Evolutionary conservation across 1,140 invertebrate species (phyloP).

Genomic region (Elysia chlorotica): DNA sequence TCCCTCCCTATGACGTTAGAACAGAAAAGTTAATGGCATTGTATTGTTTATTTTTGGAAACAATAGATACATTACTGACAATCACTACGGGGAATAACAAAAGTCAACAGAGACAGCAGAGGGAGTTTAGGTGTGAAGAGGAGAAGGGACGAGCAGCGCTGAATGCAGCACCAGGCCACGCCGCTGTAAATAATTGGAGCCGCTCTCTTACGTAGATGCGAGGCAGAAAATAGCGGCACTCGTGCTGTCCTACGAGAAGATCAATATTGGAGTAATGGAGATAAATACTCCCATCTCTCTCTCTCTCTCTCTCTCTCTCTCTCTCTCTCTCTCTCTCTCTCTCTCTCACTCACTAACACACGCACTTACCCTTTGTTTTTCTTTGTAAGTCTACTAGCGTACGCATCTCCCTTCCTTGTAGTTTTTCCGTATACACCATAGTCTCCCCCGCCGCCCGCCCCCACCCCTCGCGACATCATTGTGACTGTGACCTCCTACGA

Average conservation of each 20-base stretch:
- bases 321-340: neutral
- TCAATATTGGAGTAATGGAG: neutral
- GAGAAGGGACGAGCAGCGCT: too few species aligned
- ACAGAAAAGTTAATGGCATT: too few species aligned
- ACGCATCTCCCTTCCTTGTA: neutral
- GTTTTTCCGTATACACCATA: neutral
- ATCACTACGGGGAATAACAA: too few species aligned
- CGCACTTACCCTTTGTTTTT: neutral
- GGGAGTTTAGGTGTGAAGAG: too few species aligned
- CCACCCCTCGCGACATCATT: neutral
- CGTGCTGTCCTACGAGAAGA: neutral
- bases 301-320: neutral
- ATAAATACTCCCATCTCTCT: neutral
- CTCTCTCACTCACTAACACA: neutral
- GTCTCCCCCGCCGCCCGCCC: neutral
- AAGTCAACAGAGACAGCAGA: too few species aligned
- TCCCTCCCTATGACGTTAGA: too few species aligned
- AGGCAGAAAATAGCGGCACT: too few species aligned
- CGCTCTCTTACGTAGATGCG: too few species aligned
- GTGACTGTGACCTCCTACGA: neutral
- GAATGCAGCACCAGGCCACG: too few species aligned
- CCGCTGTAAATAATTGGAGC: too few species aligned
- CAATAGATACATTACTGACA: too few species aligned
- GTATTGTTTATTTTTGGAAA: too few species aligned
- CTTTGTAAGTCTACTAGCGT: slow-evolving; percentile 1